A percentile compares a stretch with the other conserved stretches of the same genome.
phyloP scores from a whole-genome alignment of 37 sponge, comb jelly and placozoan species.

The Crambe crambe region DNA sequence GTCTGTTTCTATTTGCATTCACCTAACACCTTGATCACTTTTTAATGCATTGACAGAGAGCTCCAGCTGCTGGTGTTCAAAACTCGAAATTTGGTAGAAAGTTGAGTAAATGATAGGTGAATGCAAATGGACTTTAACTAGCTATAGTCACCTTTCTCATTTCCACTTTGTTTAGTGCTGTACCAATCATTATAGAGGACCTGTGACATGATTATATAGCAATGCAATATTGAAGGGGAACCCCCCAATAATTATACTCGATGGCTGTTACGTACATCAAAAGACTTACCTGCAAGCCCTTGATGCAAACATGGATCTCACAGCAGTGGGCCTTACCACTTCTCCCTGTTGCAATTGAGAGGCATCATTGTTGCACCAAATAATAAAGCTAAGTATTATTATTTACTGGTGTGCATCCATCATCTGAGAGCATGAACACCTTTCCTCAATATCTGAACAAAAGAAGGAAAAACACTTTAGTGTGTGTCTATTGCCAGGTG shows the following conservation, averaged over 20 bases:
- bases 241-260: not conserved
- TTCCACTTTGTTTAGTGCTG: slow-evolving; percentile 66
- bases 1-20: too few species aligned
- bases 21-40: too few species aligned
- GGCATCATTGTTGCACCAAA: too few species aligned
- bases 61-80: too few species aligned
- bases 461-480: too few species aligned
- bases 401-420: slow-evolving; percentile 54
- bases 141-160: slow-evolving; percentile 75
- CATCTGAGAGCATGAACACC: slow-evolving; percentile 85
- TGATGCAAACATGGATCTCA: slow-evolving; percentile 93
- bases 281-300: slow-evolving; percentile 80
- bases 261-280: not conserved
- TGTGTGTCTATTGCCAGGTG: slow-evolving; percentile 33
- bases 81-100: too few species aligned
- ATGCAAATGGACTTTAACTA: too few species aligned
- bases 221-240: not conserved
- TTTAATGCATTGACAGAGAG: too few species aligned
- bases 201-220: not conserved
- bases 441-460: slow-evolving; percentile 93
- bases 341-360: too few species aligned
- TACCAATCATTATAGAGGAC: slow-evolving; percentile 94
- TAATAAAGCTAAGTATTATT: not conserved
- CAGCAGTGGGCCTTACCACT: slow-evolving; percentile 81
- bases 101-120: too few species aligned